These are phyloP conservation scores for Chloropsis cyanopogon DNA, from an alignment of 2,113 vertebrate species.

Conservation along the genomic window DNA sequence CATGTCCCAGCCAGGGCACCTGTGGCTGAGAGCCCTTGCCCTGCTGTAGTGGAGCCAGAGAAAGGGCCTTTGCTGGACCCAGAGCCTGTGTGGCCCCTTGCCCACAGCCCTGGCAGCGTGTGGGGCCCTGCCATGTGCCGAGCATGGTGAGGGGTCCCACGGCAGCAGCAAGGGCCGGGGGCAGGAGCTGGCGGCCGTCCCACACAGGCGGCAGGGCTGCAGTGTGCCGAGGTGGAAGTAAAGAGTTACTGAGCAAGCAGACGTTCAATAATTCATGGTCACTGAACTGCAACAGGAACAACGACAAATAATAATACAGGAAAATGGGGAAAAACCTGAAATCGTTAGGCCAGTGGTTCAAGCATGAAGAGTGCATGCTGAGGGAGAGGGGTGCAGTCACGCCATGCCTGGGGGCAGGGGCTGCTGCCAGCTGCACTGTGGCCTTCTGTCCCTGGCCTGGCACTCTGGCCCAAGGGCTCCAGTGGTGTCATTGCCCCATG, in stretches of 20 bases:
- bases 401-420: background rate
- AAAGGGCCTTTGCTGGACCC: background rate
- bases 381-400: background rate
- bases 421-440: accelerated
- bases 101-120: accelerated
- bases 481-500: accelerated
- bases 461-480: accelerated
- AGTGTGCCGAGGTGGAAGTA: conserved; percentile 47
- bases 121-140: accelerated
- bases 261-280: conserved; percentile 55
- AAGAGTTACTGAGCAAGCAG: conserved; percentile 52
- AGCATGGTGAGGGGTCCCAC: accelerated
- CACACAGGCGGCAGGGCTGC: background rate
- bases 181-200: background rate
- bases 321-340: conserved; percentile 45
- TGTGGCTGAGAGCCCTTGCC: accelerated
- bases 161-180: background rate
- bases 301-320: conserved; percentile 50
- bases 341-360: conserved; percentile 38
- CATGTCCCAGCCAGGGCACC: accelerated
- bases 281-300: conserved; percentile 54
- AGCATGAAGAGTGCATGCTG: background rate
- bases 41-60: accelerated
- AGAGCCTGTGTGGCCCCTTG: accelerated
- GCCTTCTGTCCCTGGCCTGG: background rate